Percentiles rank a stretch among this genome's conserved stretches.
Conservation (phyloP, 2,888 invertebrate species). For the Mimas tiliae region DNA sequence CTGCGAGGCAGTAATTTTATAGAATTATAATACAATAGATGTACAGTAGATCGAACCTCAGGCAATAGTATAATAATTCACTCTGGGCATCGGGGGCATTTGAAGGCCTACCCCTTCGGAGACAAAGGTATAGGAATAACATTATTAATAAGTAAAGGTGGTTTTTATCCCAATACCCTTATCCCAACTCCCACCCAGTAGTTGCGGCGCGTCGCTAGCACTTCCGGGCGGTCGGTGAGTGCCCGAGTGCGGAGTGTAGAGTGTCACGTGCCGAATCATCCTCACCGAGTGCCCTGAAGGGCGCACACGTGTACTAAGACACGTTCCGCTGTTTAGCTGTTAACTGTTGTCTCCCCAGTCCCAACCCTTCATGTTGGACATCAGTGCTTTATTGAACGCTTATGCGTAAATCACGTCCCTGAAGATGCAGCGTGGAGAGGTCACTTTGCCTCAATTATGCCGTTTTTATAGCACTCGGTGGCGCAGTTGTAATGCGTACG, state of each 20-base stretch:
- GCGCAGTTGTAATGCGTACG: too few relatives aligned
- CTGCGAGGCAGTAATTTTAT: too few relatives aligned
- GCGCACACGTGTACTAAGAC: conserved; percentile 18
- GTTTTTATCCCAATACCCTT: too few relatives aligned
- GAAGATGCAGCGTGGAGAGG: too few relatives aligned
- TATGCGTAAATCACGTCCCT: neutral
- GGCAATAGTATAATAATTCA: too few relatives aligned
- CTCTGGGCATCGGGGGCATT: too few relatives aligned
- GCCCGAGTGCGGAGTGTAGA: conserved; percentile 26
- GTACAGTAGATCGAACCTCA: too few relatives aligned
- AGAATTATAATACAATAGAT: too few relatives aligned
- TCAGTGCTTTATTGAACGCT: neutral
- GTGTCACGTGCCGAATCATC: conserved; percentile 66
- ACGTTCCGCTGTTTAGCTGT: conserved; percentile 24
- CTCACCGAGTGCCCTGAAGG: conserved; percentile 17
- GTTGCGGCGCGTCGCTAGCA: conserved; percentile 29
- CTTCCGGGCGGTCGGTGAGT: conserved; percentile 28
- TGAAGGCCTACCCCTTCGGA: too few relatives aligned
- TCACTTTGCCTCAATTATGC: neutral
- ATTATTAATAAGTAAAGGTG: too few relatives aligned
- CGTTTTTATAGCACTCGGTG: neutral
- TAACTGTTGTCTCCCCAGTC: conserved; percentile 27
- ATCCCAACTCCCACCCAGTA: neutral
- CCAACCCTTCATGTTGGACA: neutral
- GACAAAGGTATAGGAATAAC: too few relatives aligned